Percentiles rank a stretch among this genome's conserved stretches.
phyloP scores from a whole-genome alignment of 2,797 vertebrate species.

The Karalla daura region DNA sequence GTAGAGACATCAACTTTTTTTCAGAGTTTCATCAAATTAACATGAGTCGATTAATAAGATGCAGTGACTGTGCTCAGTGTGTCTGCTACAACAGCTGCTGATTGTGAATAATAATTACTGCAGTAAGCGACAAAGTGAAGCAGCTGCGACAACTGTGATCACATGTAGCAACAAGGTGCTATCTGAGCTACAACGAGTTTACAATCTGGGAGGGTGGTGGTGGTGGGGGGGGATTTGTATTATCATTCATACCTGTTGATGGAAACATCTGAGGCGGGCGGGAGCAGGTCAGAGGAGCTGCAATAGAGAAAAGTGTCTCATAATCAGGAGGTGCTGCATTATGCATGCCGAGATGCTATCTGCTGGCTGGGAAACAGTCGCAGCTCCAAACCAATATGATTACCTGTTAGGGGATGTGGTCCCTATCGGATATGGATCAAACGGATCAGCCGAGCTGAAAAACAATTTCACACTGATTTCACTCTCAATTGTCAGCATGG shows the following conservation, averaged over 20 bases:
- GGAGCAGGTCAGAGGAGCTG: constrained; percentile 75
- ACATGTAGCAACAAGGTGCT: constrained; percentile 36
- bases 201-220: constrained; percentile 17
- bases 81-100: background rate
- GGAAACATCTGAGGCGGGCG: constrained; percentile 69
- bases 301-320: constrained; percentile 73
- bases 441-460: constrained; percentile 83
- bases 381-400: constrained; percentile 79
- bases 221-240: constrained; percentile 46
- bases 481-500: constrained; percentile 80
- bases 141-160: constrained; percentile 9
- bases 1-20: no score
- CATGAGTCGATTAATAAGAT: background rate
- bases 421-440: constrained; percentile 83
- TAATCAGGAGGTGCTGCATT: constrained; percentile 77
- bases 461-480: constrained; percentile 86
- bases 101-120: constrained; percentile 35
- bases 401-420: constrained; percentile 83
- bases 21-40: background rate
- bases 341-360: constrained; percentile 77
- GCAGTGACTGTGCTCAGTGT: background rate
- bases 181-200: constrained; percentile 28
- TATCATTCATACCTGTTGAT: constrained; percentile 73
- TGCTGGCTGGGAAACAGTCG: constrained; percentile 75
- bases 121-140: constrained; percentile 24